Percentiles rank a stretch among this genome's conserved stretches.
phyloP scores from a whole-genome alignment of 2,113 vertebrate genomes.

The Eclectus roratus region DNA sequence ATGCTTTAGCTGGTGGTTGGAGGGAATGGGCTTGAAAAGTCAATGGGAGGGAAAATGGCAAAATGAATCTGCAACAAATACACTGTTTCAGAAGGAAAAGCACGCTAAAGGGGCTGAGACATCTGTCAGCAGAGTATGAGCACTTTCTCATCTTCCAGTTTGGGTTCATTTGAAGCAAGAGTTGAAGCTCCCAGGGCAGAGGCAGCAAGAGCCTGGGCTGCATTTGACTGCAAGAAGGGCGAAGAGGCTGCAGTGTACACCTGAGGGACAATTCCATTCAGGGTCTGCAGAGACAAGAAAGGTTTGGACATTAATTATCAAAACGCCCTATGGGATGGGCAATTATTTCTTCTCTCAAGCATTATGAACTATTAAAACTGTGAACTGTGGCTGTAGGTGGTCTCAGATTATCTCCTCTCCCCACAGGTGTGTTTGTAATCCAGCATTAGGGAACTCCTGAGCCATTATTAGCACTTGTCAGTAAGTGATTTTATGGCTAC shows the following conservation, averaged over 20 bases:
- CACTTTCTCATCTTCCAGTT: neutral
- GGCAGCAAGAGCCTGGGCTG: neutral
- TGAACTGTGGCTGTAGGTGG: neutral
- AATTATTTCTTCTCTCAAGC: neutral
- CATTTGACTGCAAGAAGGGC: accelerated
- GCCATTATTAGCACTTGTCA: neutral
- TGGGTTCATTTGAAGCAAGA: neutral
- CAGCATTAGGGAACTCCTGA: neutral
- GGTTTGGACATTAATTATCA: neutral
- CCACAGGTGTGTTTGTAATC: neutral
- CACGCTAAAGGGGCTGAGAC: neutral
- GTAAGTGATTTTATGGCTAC: neutral
- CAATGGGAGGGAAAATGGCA: neutral
- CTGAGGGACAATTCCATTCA: neutral
- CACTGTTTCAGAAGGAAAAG: neutral
- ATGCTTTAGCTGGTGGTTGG: neutral
- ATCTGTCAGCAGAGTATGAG: too few relatives aligned
- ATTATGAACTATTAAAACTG: neutral
- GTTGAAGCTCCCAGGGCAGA: neutral
- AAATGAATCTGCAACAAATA: neutral
- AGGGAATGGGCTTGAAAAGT: neutral
- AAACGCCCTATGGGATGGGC: neutral
- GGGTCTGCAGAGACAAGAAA: neutral
- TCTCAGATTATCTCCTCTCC: neutral
- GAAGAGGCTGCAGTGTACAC: neutral